Evolutionary conservation across 2,113 vertebrate genomes (phyloP).

Genomic region (Potamarius usumacintae): DNA sequence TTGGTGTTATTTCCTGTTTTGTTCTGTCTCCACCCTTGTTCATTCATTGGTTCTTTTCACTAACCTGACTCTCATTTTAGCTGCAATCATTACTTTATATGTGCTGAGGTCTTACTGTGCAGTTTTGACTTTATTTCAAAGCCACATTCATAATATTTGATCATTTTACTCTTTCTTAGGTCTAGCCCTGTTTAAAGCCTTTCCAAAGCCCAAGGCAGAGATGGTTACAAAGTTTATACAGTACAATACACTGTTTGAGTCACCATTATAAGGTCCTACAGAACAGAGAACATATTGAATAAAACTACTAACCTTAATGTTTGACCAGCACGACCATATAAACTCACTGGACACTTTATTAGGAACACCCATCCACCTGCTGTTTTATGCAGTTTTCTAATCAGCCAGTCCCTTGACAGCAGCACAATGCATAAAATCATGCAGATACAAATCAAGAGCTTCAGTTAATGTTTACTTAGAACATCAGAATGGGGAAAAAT

Average conservation of each 20-base stretch:
- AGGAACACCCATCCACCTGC: too few species aligned
- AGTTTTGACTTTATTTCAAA: not conserved
- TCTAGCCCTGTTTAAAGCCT: not conserved
- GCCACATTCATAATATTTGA: not conserved
- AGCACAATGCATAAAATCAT: too few species aligned
- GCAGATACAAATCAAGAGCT: too few species aligned
- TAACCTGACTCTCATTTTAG: not conserved
- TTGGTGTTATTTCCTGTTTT: not conserved
- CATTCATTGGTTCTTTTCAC: not conserved
- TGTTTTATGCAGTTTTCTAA: too few species aligned
- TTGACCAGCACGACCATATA: slow-evolving; percentile 24
- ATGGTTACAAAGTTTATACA: not conserved
- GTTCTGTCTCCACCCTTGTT: not conserved
- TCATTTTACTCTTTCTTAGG: not conserved
- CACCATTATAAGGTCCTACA: slow-evolving; percentile 42
- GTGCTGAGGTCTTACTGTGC: not conserved
- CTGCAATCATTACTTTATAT: not conserved
- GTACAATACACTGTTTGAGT: not conserved
- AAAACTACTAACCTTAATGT: slow-evolving; percentile 16
- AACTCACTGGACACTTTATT: not conserved
- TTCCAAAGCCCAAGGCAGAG: not conserved
- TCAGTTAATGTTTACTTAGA: too few species aligned
- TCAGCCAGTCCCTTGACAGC: too few species aligned
- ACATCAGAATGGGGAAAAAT: too few species aligned
- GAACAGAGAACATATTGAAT: slow-evolving; percentile 46